These are phyloP conservation scores for Physella acuta DNA, from an alignment of 1,140 invertebrate genomes.

Conservation along the genomic window DNA sequence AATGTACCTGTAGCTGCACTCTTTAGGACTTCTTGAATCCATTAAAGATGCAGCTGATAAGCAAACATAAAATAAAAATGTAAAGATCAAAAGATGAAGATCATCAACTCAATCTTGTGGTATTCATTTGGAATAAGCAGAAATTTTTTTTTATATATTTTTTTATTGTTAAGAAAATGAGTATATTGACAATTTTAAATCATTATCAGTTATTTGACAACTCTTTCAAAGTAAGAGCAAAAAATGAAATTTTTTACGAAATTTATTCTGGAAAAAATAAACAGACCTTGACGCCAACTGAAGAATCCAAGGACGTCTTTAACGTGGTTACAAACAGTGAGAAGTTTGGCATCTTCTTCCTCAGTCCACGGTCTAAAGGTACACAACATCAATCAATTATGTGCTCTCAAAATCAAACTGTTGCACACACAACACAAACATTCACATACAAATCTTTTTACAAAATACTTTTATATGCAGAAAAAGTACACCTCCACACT, in stretches of 20 bases:
- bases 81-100: not conserved
- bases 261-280: not conserved
- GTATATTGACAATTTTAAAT: not conserved
- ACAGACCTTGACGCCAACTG: slow-evolving; percentile 50
- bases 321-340: slow-evolving; percentile 44
- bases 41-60: slow-evolving; percentile 51
- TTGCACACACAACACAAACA: not conserved
- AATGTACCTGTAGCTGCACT: slow-evolving; percentile 44
- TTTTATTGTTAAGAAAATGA: not conserved
- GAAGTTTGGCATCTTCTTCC: slow-evolving; percentile 52
- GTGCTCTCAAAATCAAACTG: not conserved
- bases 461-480: too few species aligned
- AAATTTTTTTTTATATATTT: not conserved
- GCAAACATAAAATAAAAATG: too few species aligned
- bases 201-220: not conserved
- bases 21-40: slow-evolving; percentile 45
- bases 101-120: not conserved
- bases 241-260: not conserved
- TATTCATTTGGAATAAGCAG: not conserved
- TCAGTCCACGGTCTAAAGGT: slow-evolving; percentile 49
- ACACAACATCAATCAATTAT: not conserved
- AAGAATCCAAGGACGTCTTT: slow-evolving; percentile 34
- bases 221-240: not conserved
- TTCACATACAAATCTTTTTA: not conserved
- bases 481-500: too few species aligned